phyloP scores from a whole-genome alignment of 2,888 invertebrate species.

The Mythimna vitellina region DNA sequence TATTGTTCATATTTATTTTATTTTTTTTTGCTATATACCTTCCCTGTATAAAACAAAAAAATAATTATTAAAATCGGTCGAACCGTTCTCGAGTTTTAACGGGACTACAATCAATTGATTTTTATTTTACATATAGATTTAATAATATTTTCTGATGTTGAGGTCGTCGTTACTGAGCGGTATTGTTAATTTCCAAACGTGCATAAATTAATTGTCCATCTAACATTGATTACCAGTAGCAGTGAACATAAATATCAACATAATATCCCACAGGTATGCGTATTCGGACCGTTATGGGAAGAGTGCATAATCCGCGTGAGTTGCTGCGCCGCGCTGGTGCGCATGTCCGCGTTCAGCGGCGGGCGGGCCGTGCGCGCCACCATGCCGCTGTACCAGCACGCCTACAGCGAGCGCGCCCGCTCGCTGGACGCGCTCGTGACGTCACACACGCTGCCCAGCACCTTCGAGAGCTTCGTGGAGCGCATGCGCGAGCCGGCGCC shows the following conservation, averaged over 20 bases:
- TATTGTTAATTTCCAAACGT: too few species aligned
- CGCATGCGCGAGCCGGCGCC: constrained; percentile 81
- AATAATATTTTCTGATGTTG: too few species aligned
- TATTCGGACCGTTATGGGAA: constrained; percentile 98
- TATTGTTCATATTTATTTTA: too few species aligned
- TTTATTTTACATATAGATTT: too few species aligned
- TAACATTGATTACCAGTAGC: neutral
- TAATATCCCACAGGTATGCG: constrained; percentile 92
- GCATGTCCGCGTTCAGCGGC: constrained; percentile 97
- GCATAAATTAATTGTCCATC: neutral
- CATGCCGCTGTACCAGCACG: constrained; percentile 97
- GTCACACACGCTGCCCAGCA: constrained; percentile 96
- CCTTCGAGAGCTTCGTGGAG: constrained; percentile 95
- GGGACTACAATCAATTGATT: too few species aligned
- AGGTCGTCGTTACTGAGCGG: too few species aligned
- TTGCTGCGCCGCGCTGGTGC: constrained; percentile 95
- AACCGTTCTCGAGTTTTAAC: too few species aligned
- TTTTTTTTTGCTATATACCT: too few species aligned
- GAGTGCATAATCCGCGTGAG: constrained; percentile 93
- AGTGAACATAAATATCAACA: neutral
- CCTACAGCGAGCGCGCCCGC: constrained; percentile 97
- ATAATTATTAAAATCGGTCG: too few species aligned
- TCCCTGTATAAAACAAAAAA: too few species aligned
- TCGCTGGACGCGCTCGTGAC: constrained; percentile 96
- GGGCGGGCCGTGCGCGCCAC: constrained; percentile 97